Evolutionary conservation across 2,797 vertebrate genomes (phyloP), one percentile per base, ranked within the genome.

Genomic region (Gymnothorax reevesii): DNA sequence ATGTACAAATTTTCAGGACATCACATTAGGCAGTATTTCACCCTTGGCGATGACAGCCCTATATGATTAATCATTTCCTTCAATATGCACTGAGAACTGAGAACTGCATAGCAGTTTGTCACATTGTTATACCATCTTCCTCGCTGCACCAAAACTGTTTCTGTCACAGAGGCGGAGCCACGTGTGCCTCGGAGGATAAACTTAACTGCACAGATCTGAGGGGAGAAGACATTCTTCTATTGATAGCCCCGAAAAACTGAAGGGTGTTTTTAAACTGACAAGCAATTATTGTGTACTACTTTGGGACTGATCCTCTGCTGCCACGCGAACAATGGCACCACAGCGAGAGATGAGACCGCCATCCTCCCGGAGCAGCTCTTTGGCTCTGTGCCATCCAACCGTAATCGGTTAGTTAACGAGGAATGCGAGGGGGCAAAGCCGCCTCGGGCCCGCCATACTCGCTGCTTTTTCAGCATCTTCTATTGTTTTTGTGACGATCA

Each of bases 401-500:
- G 57, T 86, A 88, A 92, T 87, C 88, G 71, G 66, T 90, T 86
- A 87, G 69, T 87, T 90, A 85, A 90, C 82, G 85, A 73, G 83
- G 33, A 83, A 12, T 71, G 69, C 57, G 22, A 85, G 49, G 82
- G 71, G 8, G 83, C 80, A 0, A 20, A 7, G 54, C 33, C 85
- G 89, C 84, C 88, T 86, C 20, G 75, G 20, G 2, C 42, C 82
- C 82, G 88, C 60, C 12, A 13, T 1, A 73, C 83, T 27, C 33
- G 10, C 10, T 75, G 80, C 89, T 83, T 89, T 87, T 87, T 77
- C 0, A 88, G 71, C 57, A 60, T 69, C 49, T 25, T 62, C 62
- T 60, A 0, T 33, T 86, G 82, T 82, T 57, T 2, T 42, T 59
- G 57, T 66, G 15, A 87, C 55, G 69, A 57, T 27, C 88, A 57